These are phyloP conservation scores for Coptodon bakossiorum DNA, from an alignment of 2,113 vertebrate species.

Conservation along the genomic window DNA sequence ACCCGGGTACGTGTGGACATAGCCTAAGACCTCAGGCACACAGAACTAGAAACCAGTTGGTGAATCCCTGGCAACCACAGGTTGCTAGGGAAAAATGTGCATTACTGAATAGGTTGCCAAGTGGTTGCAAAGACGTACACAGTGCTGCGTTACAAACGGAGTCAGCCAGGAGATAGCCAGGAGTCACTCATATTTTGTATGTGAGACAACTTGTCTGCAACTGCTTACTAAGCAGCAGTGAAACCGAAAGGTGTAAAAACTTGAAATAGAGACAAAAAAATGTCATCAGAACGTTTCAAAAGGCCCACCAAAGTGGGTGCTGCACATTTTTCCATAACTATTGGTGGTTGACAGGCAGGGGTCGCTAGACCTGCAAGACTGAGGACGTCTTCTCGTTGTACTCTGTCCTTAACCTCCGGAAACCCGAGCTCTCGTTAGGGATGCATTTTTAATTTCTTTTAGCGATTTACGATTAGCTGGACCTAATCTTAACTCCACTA, in stretches of 20 bases:
- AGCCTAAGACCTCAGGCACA: not conserved
- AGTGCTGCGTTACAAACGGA: not conserved
- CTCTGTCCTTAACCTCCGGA: not conserved
- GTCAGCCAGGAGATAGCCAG: not conserved
- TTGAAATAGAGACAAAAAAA: not conserved
- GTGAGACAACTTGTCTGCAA: not conserved
- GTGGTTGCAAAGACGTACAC: not conserved
- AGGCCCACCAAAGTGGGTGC: not conserved
- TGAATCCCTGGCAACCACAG: not conserved
- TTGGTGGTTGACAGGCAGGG: not conserved
- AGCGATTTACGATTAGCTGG: not conserved
- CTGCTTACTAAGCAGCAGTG: not conserved
- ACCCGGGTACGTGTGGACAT: too few species aligned
- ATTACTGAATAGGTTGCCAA: not conserved
- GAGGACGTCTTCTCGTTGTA: not conserved
- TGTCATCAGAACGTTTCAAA: not conserved
- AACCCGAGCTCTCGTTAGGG: rapidly evolving
- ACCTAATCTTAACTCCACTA: not conserved
- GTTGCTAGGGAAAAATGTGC: not conserved
- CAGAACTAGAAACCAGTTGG: not conserved
- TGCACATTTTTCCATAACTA: not conserved
- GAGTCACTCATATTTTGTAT: not conserved
- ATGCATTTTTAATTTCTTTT: not conserved
- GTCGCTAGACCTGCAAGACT: not conserved
- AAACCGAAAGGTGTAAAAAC: not conserved